phyloP scores from a whole-genome alignment of 2,113 vertebrate species.

The Hyperoodon ampullatus region DNA sequence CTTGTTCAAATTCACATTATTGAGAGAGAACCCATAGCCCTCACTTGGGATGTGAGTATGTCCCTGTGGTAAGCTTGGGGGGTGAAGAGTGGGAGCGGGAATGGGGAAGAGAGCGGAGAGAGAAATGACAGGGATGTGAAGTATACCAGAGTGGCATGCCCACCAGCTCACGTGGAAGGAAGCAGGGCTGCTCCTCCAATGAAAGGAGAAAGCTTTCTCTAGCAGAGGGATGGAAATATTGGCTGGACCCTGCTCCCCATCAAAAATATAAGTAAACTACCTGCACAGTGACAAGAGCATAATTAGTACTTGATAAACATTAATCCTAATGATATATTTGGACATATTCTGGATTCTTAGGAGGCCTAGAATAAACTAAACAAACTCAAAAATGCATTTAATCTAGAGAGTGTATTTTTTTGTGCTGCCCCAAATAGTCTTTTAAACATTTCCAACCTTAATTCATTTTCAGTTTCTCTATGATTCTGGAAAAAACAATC shows the following conservation, averaged over 20 bases:
- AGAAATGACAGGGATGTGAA: background rate
- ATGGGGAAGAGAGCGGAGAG: background rate
- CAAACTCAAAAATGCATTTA: background rate
- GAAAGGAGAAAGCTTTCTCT: background rate
- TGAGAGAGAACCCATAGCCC: background rate
- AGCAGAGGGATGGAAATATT: background rate
- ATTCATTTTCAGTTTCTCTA: background rate
- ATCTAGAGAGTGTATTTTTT: background rate
- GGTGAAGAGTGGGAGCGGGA: accelerated
- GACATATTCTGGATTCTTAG: background rate
- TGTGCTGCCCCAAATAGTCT: background rate
- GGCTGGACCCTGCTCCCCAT: background rate
- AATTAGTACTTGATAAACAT: background rate
- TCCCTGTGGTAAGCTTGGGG: background rate
- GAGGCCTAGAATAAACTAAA: background rate
- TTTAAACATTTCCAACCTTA: background rate
- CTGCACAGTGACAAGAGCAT: background rate
- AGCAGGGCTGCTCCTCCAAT: background rate
- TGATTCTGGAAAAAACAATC: background rate
- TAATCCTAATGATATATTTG: background rate
- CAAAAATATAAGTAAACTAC: background rate
- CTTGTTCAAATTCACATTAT: background rate
- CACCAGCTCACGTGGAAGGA: no score
- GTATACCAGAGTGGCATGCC: background rate
- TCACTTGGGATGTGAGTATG: background rate